Evolutionary conservation across 2,888 invertebrate genomes (phyloP).

Genomic region (Drosophila fungiperda): DNA sequence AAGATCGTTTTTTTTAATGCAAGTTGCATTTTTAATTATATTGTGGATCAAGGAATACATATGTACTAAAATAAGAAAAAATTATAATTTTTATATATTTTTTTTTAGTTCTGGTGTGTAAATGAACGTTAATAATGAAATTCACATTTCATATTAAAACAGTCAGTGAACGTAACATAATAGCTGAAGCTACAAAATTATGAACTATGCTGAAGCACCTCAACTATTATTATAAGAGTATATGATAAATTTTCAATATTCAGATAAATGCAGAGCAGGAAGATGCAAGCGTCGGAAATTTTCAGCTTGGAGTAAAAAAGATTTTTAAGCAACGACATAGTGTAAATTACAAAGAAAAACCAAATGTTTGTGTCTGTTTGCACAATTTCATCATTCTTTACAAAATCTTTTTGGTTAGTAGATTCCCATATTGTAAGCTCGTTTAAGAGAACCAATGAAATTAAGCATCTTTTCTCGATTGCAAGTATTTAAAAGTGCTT

Average conservation of each 20-base stretch:
- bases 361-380: background rate
- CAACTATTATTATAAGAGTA: too few relatives aligned
- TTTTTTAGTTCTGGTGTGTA: background rate
- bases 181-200: slow-evolving; percentile 5
- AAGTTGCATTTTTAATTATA: background rate
- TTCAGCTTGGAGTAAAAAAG: background rate
- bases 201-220: background rate
- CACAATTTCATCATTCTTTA: background rate
- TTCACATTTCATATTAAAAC: slow-evolving; percentile 17
- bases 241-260: too few relatives aligned
- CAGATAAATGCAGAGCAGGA: too few relatives aligned
- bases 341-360: background rate
- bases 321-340: background rate
- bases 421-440: background rate
- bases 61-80: background rate
- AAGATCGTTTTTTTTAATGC: background rate
- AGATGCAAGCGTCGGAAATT: too few relatives aligned
- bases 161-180: background rate
- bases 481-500: background rate
- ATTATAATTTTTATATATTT: background rate
- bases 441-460: background rate
- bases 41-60: background rate
- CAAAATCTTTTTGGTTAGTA: background rate
- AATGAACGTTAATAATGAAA: slow-evolving; percentile 9
- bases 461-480: background rate